These are phyloP conservation scores for Hemichromis elongatus DNA, from an alignment of 2,113 vertebrate genomes.

Conservation along the genomic window DNA sequence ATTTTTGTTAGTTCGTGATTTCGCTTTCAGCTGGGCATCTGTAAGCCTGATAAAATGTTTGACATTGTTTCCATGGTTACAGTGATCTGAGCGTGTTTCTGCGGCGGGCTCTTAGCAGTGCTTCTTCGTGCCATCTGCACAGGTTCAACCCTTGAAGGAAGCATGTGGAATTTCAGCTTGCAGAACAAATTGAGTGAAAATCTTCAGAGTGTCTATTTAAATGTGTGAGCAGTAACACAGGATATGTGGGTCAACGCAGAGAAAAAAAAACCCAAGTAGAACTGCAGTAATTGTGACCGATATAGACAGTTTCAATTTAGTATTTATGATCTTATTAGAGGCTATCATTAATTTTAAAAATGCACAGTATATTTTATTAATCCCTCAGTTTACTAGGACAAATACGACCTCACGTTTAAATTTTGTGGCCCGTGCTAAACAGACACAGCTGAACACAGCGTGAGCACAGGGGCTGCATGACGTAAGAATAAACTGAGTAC, in stretches of 20 bases:
- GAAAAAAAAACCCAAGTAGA: not conserved
- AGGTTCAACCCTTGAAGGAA: conserved; percentile 1
- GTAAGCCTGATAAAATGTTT: conserved; percentile 14
- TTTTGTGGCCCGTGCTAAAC: not conserved
- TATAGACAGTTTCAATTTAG: not conserved
- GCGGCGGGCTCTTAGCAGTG: not conserved
- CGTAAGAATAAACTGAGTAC: not conserved
- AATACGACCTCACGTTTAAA: not conserved
- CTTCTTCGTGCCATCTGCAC: conserved; percentile 1
- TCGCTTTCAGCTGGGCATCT: not conserved
- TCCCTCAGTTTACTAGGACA: not conserved
- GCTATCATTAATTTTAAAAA: not conserved
- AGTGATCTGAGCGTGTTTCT: not conserved
- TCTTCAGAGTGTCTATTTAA: not conserved
- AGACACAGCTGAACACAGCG: conserved; percentile 24
- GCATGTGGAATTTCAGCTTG: not conserved
- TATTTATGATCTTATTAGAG: not conserved
- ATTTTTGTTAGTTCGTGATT: not conserved
- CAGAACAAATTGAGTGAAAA: not conserved
- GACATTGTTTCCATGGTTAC: conserved; percentile 60
- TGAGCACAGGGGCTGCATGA: not conserved
- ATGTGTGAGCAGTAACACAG: not conserved
- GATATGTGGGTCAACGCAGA: not conserved
- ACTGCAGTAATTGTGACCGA: not conserved
- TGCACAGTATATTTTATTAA: not conserved